Base-by-base conservation (phyloP, 2,888 invertebrate genomes). In the Phorcus lineatus region DNA sequence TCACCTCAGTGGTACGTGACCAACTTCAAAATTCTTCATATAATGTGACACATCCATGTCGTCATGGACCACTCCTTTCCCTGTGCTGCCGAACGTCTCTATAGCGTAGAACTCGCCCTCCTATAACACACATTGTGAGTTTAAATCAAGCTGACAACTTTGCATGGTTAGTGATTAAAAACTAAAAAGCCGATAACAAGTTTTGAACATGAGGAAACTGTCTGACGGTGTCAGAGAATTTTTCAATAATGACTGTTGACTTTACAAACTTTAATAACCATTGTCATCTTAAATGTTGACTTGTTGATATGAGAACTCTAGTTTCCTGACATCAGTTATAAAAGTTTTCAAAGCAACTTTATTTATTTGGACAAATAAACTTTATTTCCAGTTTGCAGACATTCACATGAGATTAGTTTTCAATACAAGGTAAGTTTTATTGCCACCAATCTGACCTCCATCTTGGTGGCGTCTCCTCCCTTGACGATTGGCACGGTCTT, bases 11-110 rank as follows among this genome's bases (percentile, higher is more conserved):
- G 98, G 98, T 80, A 99, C 97, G 78, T 96, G 98, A 62, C 94
- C 94, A 88, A 96, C 96, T 90, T 99, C 99, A 92, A 96, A 99
- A 93, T 98, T 98, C 94, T 99, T 99, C 99, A 99, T 99, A 93
- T 99, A 99, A 94, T 99, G 99, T 19, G 99, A 99, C 90, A 97
- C 97, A 92, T 99, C 99, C 97, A 99, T 98, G 92, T 99, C 99
- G 92, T 99, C 99, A 92, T 99, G 99, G 1, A 99, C 99, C 82
- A 93, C 92, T 36, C 95, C 95, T 87, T 94, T 94, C n/a, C 99
- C 99, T 0, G 99, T 99, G 9, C 99, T 99, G 62, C 99, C 99
- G 93, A 99, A 99, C 0, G 99, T 99, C 94, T 99, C 99, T 88
- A 99, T 99, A 0, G 99, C 99, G 94, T 99, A 99, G 93, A 99